Conservation (phyloP, 2,888 invertebrate genomes). For the Brenthis hecate region DNA sequence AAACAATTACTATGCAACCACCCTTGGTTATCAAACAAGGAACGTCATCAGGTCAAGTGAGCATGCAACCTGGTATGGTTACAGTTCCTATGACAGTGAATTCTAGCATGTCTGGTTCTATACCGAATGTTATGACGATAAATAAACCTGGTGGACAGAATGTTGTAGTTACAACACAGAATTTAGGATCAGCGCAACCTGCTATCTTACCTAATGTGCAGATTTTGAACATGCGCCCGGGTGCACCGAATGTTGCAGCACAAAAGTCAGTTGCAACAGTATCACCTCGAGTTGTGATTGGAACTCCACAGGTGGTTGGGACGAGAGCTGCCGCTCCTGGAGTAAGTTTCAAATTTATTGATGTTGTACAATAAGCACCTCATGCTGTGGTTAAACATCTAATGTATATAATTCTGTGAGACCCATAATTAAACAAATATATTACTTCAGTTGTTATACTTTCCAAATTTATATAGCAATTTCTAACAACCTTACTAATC, state of each 20-base stretch:
- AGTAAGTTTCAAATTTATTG: conserved; percentile 73
- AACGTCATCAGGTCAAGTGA: conserved; percentile 60
- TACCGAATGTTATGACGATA: conserved; percentile 85
- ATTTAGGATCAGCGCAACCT: conserved; percentile 84
- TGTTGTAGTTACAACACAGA: conserved; percentile 82
- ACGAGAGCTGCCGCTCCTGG: conserved; percentile 91
- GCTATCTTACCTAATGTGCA: conserved; percentile 89
- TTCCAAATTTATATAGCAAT: background rate
- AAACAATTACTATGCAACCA: conserved; percentile 70
- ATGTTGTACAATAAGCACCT: conserved; percentile 22
- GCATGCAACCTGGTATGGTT: conserved; percentile 82
- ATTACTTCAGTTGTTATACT: conserved; percentile 1
- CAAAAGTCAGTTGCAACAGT: conserved; percentile 90
- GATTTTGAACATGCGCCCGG: conserved; percentile 92
- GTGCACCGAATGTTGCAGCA: conserved; percentile 84
- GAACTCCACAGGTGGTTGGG: conserved; percentile 91
- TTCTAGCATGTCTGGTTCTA: conserved; percentile 81
- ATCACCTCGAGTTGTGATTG: conserved; percentile 91
- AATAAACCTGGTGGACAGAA: conserved; percentile 82
- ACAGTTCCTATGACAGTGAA: conserved; percentile 85
- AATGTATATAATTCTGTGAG: conserved; percentile 22
- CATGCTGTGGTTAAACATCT: conserved; percentile 15
- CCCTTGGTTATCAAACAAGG: conserved; percentile 76
- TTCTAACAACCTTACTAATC: background rate
- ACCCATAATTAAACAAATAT: conserved; percentile 25